Evolutionary conservation across 2,113 vertebrate species (phyloP), one percentile per base, ranked within the genome.

Genomic region (Saccopteryx leptura): DNA sequence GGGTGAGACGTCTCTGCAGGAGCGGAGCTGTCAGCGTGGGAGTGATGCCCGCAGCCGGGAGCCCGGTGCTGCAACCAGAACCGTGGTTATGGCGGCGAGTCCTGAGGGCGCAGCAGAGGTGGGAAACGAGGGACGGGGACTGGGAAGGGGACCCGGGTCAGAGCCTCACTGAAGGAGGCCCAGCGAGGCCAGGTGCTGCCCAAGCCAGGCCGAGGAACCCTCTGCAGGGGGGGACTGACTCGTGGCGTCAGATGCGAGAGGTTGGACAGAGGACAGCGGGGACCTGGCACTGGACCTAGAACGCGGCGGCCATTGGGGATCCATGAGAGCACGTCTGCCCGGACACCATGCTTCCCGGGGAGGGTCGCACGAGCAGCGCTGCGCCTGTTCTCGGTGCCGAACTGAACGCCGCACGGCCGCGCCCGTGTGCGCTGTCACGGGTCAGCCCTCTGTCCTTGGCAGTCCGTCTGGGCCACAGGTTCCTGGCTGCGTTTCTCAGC

Each of bases 401-500:
- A 68, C 0, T 75, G 58, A 83, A 50, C 28, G 5, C 9, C 21
- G n/a, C 58, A 26, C 5, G 4, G 28, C 13, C 24, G 65, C 39
- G 80, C 17, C 33, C 50, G 2, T 46, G 58, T 78, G 39, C 14
- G 4, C 74, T 9, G 19, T 24, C 6, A 1, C 19, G 23, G 48
- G 15, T 48, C 24, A 9, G 54, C n/a, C 66, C 19, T 83, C 87
- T 8, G 0, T 72, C 33, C 84, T 72, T 10, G 94, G 24, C 26
- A 5, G 54, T 66, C 54, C 84, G 90, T 71, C 75, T 60, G 12
- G 31, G n/a, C 88, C 23, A 26, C 74, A 84, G 14, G 3, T 86
- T 28, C 76, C 95, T 13, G 19, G 83, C 92, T 93, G 2, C 48
- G 8, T 76, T 93, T 94, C 80, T 81, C 83, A 79, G 68, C 86